Percentiles rank a stretch among this genome's conserved stretches.
Conservation (phyloP, 92 coral and sea anemone species). For the Porites lobata region DNA sequence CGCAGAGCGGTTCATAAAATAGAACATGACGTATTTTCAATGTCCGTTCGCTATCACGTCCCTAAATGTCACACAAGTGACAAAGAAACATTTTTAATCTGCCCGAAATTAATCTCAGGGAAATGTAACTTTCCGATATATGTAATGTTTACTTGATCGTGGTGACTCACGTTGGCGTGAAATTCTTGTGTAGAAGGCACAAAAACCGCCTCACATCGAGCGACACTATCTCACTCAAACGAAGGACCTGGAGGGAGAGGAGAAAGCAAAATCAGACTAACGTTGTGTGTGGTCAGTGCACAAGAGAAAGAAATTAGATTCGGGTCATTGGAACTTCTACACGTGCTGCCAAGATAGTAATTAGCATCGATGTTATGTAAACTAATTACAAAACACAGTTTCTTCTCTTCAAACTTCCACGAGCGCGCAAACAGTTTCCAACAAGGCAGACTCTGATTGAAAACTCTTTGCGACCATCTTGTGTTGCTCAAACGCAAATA, state of each 20-base stretch:
- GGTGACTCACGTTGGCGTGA: slow-evolving; percentile 83
- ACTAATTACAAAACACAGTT: slow-evolving; percentile 79
- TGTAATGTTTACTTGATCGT: slow-evolving; percentile 45
- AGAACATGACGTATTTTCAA: not conserved
- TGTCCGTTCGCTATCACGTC: slow-evolving; percentile 29
- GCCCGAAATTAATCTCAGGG: slow-evolving; percentile 59
- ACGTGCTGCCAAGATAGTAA: slow-evolving; percentile 67
- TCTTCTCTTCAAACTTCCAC: slow-evolving; percentile 53
- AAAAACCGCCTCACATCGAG: slow-evolving; percentile 95
- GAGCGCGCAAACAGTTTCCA: slow-evolving; percentile 21
- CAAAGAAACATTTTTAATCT: slow-evolving; percentile 65
- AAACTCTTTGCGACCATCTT: slow-evolving; percentile 16
- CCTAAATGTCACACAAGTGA: slow-evolving; percentile 52
- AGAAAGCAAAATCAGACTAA: slow-evolving; percentile 25
- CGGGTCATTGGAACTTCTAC: slow-evolving; percentile 70
- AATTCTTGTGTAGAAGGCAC: slow-evolving; percentile 91
- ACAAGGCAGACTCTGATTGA: slow-evolving; percentile 25
- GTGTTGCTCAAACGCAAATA: not conserved
- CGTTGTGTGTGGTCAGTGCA: slow-evolving; percentile 57
- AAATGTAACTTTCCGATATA: slow-evolving; percentile 51
- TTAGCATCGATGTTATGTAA: slow-evolving; percentile 88
- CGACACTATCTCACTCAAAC: slow-evolving; percentile 89
- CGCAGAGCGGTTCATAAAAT: slow-evolving; percentile 20
- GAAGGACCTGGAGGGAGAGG: slow-evolving; percentile 80
- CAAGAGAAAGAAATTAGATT: slow-evolving; percentile 37